Evolutionary conservation across 2,797 vertebrate species (phyloP).

Genomic region (Muscicapa comitata): DNA sequence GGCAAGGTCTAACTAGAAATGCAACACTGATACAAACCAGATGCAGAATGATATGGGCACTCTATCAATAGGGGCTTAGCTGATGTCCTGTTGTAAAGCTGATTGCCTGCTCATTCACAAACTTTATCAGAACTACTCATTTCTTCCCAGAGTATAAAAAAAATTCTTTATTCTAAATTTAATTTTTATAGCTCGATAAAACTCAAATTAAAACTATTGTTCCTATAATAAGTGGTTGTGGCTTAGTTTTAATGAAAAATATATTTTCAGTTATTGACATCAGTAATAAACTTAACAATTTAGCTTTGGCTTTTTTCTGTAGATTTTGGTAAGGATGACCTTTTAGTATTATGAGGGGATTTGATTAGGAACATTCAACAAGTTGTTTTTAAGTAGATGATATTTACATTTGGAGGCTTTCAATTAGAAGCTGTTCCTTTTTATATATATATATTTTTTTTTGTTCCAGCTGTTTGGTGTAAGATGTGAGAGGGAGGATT

Average conservation of each 20-base stretch:
- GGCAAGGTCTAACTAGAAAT: conserved; percentile 12
- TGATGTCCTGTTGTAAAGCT: background rate
- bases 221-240: background rate
- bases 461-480: background rate
- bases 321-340: background rate
- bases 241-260: background rate
- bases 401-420: background rate
- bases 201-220: background rate
- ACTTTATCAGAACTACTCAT: background rate
- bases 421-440: background rate
- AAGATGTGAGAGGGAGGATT: background rate
- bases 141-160: background rate
- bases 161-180: background rate
- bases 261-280: background rate
- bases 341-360: background rate
- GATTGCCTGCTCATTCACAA: background rate
- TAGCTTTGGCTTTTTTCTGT: background rate
- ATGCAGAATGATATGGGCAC: background rate
- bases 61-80: background rate
- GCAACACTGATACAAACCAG: background rate
- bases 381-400: background rate
- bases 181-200: background rate
- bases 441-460: too few species aligned
- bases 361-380: background rate
- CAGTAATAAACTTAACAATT: background rate